phyloP scores from a whole-genome alignment of 2,113 vertebrate species.

The Oncorhynchus masou region DNA sequence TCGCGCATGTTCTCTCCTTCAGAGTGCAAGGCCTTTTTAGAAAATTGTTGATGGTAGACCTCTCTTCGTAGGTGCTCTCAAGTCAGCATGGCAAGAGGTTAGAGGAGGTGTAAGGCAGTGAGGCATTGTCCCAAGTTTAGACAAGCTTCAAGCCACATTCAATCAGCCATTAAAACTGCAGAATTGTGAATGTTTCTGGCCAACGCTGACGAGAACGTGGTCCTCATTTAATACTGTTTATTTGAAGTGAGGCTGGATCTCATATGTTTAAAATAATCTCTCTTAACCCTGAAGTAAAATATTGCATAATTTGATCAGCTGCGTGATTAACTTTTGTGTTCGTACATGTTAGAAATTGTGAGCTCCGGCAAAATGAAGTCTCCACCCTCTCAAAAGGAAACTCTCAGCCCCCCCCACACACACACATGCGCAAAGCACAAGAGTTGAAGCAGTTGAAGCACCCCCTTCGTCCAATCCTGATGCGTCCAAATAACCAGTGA shows the following conservation, averaged over 20 bases:
- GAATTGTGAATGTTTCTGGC: not conserved
- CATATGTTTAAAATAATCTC: not conserved
- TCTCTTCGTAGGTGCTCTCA: slow-evolving; percentile 3
- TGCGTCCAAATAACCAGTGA: no score
- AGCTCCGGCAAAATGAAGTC: no score
- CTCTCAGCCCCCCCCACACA: no score
- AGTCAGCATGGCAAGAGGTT: slow-evolving; percentile 2
- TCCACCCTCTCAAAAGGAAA: not conserved
- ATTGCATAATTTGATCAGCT: no score
- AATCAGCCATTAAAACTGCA: not conserved
- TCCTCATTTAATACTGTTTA: not conserved
- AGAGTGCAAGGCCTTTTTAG: not conserved
- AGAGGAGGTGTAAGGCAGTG: not conserved
- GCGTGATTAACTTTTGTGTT: no score
- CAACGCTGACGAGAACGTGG: not conserved
- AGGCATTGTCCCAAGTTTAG: slow-evolving; percentile 3
- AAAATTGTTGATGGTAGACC: not conserved
- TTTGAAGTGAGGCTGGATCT: not conserved
- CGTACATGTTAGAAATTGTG: no score
- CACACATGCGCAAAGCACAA: no score
- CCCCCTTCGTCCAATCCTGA: no score
- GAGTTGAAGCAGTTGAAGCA: no score
- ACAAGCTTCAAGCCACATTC: not conserved
- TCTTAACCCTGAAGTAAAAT: no score
- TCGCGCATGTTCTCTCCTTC: not conserved